Evolutionary conservation across 2,888 invertebrate species (phyloP).

Genomic region (Antheraea yamamai): DNA sequence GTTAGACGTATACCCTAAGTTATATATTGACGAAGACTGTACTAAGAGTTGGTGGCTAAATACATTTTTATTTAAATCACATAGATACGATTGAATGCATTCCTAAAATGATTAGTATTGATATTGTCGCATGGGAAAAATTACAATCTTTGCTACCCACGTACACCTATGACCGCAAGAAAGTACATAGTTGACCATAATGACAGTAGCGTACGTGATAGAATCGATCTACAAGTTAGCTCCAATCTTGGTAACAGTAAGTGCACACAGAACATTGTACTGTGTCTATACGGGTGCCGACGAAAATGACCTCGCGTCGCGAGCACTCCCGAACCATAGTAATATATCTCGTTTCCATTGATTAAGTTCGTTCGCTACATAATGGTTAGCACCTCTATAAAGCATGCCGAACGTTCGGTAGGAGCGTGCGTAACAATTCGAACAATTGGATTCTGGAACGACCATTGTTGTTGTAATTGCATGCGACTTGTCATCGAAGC

Average conservation of each 20-base stretch:
- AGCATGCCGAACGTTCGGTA: conserved; percentile 37
- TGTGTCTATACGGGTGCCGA: conserved; percentile 69
- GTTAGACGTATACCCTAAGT: too few relatives aligned
- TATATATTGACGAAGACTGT: too few relatives aligned
- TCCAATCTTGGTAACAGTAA: conserved; percentile 67
- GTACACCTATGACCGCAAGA: conserved; percentile 57
- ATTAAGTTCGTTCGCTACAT: conserved; percentile 39
- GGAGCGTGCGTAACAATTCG: conserved; percentile 38
- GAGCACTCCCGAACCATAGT: conserved; percentile 25
- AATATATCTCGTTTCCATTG: conserved; percentile 48
- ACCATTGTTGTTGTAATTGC: conserved; percentile 35
- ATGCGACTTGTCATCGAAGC: conserved; percentile 34
- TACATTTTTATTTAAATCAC: neutral
- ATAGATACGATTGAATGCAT: neutral
- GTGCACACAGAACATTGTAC: conserved; percentile 66
- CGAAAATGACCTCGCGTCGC: conserved; percentile 38
- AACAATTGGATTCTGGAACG: conserved; percentile 35
- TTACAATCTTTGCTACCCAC: conserved; percentile 29
- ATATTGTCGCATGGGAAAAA: conserved; percentile 16
- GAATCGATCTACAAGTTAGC: conserved; percentile 77
- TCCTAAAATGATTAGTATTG: neutral
- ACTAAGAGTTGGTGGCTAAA: too few relatives aligned
- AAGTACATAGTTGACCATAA: conserved; percentile 63
- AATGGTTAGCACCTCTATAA: conserved; percentile 42
- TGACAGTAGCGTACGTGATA: conserved; percentile 72